Evolutionary conservation across 2,797 vertebrate genomes (phyloP).

Genomic region (Eutrigla gurnardus): DNA sequence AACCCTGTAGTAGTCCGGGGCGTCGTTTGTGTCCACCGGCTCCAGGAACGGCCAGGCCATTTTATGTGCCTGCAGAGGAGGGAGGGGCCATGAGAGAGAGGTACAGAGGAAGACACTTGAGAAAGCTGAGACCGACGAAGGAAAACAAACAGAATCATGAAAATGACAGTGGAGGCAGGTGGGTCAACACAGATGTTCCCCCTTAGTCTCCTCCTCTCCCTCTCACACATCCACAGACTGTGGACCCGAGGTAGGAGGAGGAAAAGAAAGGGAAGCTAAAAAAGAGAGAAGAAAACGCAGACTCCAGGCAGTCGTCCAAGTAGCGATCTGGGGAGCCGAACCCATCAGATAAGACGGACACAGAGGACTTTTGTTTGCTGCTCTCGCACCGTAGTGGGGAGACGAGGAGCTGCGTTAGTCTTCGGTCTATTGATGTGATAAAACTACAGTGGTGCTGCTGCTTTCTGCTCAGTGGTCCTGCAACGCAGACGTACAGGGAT

Average conservation of each 20-base stretch:
- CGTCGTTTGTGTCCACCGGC: constrained; percentile 96
- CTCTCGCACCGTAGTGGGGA: constrained; percentile 34
- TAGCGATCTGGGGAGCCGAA: constrained; percentile 50
- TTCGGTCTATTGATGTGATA: constrained; percentile 1
- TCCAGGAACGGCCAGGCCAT: constrained; percentile 99
- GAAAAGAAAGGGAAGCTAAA: constrained; percentile 39
- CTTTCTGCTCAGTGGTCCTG: neutral
- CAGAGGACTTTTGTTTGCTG: constrained; percentile 75
- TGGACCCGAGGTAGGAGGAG: constrained; percentile 6
- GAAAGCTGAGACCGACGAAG: constrained; percentile 61
- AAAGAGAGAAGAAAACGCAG: constrained; percentile 29
- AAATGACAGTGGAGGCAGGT: constrained; percentile 77
- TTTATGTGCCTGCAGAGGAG: constrained; percentile 89
- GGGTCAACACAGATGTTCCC: constrained; percentile 82
- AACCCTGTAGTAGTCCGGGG: constrained; percentile 97
- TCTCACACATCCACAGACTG: neutral
- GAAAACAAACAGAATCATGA: constrained; percentile 70
- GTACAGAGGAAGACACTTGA: constrained; percentile 54
- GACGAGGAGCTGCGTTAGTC: constrained; percentile 29
- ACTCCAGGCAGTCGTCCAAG: constrained; percentile 70
- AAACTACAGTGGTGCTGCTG: constrained; percentile 17
- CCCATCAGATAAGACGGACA: constrained; percentile 77
- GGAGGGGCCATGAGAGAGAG: constrained; percentile 8
- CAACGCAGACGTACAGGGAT: neutral
- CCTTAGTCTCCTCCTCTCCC: constrained; percentile 20